Conservation (phyloP, 2,888 invertebrate species). For the Anoplius nigerrimus region DNA sequence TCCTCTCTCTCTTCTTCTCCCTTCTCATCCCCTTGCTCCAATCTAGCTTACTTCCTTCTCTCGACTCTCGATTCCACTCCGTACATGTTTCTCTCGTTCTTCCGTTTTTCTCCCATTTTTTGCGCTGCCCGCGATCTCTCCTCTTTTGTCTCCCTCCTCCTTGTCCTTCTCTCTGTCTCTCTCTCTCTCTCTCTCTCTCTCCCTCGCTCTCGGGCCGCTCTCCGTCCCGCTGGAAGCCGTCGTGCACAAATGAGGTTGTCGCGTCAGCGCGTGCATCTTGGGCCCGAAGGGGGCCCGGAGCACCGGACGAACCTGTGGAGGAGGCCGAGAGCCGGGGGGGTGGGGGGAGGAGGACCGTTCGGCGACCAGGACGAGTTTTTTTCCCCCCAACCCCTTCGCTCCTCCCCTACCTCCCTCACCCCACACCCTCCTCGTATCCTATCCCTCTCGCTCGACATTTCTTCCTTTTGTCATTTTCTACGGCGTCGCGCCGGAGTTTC, state of each 20-base stretch:
- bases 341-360: not conserved
- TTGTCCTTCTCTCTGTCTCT: conserved; percentile 21
- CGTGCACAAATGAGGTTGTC: conserved; percentile 74
- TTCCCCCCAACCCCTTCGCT: conserved; percentile 34
- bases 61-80: not conserved
- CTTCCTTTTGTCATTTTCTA: conserved; percentile 52
- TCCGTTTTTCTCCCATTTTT: conserved; percentile 10
- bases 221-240: conserved; percentile 57
- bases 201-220: conserved; percentile 7
- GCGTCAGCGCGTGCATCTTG: conserved; percentile 67
- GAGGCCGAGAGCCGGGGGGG: conserved; percentile 1
- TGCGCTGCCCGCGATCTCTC: conserved; percentile 13
- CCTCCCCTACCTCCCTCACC: conserved; percentile 26
- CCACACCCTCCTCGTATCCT: conserved; percentile 39
- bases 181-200: conserved; percentile 22
- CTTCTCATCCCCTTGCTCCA: conserved; percentile 11
- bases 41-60: conserved; percentile 1
- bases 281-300: conserved; percentile 27
- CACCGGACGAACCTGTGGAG: conserved; percentile 26
- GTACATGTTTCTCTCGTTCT: conserved; percentile 18
- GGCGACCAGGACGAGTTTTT: conserved; percentile 51
- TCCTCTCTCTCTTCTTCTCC: conserved; percentile 5
- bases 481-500: conserved; percentile 22
- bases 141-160: conserved; percentile 5
- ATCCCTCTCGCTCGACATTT: conserved; percentile 39